Conservation (phyloP, 2,113 vertebrate genomes). For the Chamaea fasciata region DNA sequence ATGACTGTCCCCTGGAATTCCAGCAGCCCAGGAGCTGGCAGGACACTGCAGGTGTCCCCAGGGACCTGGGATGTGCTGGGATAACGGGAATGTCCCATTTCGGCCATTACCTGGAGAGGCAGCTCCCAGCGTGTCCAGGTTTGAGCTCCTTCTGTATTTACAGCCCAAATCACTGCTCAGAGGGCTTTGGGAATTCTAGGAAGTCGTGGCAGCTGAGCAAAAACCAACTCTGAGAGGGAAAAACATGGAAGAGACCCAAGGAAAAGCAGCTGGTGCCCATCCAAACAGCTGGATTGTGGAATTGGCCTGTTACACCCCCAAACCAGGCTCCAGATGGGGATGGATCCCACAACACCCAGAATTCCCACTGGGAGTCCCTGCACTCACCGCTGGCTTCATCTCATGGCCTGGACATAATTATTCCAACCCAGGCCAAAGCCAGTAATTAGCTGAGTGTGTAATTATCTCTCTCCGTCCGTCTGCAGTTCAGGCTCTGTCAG, state of each 20-base stretch:
- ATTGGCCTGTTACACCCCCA: too few relatives aligned
- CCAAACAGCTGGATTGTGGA: not conserved
- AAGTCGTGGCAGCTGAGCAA: not conserved
- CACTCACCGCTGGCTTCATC: not conserved
- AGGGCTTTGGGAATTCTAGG: not conserved
- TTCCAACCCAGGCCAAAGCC: not conserved
- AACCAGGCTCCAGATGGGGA: too few relatives aligned
- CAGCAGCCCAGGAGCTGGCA: not conserved
- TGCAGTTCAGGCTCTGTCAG: not conserved
- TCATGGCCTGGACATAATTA: not conserved
- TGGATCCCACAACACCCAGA: not conserved
- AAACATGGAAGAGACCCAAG: not conserved
- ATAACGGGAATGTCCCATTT: not conserved
- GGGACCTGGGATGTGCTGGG: not conserved
- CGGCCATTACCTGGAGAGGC: not conserved
- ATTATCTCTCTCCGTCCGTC: not conserved
- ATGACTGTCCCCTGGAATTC: not conserved
- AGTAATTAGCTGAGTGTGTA: not conserved
- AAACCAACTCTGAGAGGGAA: not conserved
- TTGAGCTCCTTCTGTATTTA: not conserved
- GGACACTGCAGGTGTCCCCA: not conserved
- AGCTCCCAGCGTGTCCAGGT: not conserved
- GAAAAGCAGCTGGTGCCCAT: not conserved
- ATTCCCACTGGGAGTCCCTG: not conserved
- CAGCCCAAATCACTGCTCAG: not conserved